Conservation (phyloP, 2,888 invertebrate species). For the Sipha maydis region DNA sequence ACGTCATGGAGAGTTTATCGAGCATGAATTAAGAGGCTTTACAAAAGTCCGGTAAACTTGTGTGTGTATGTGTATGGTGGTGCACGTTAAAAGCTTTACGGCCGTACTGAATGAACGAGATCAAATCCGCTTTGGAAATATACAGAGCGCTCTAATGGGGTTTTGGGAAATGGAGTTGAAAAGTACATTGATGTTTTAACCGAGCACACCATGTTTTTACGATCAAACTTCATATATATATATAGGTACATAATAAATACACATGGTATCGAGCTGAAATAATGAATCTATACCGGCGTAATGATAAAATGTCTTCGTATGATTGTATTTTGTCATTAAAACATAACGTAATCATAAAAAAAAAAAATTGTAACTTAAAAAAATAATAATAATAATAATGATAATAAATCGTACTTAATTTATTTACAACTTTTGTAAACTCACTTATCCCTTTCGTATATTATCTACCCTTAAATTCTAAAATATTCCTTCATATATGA, state of each 20-base stretch:
- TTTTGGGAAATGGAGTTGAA: constrained; percentile 59
- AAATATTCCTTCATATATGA: too few species aligned
- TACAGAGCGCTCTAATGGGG: constrained; percentile 54
- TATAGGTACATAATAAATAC: neutral
- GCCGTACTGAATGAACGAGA: constrained; percentile 29
- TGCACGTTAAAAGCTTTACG: constrained; percentile 54
- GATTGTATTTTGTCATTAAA: too few species aligned
- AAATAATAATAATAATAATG: too few species aligned
- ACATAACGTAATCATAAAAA: too few species aligned
- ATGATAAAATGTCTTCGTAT: too few species aligned
- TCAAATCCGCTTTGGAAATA: constrained; percentile 58
- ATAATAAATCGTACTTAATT: too few species aligned
- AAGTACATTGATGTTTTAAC: constrained; percentile 60
- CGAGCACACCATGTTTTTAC: constrained; percentile 32
- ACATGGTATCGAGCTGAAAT: neutral
- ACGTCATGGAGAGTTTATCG: constrained; percentile 55
- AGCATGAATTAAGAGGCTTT: constrained; percentile 62
- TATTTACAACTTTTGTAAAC: too few species aligned
- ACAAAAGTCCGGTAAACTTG: constrained; percentile 56
- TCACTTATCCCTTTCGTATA: too few species aligned
- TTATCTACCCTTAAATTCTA: too few species aligned
- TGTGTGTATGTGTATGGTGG: neutral
- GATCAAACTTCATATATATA: neutral
- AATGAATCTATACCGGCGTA: too few species aligned
- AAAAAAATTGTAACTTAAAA: too few species aligned